Percentiles rank a stretch among this genome's conserved stretches.
These are phyloP conservation scores for Leptoteleia sp. DNA, from an alignment of 1,140 invertebrate species.

Conservation along the genomic window DNA sequence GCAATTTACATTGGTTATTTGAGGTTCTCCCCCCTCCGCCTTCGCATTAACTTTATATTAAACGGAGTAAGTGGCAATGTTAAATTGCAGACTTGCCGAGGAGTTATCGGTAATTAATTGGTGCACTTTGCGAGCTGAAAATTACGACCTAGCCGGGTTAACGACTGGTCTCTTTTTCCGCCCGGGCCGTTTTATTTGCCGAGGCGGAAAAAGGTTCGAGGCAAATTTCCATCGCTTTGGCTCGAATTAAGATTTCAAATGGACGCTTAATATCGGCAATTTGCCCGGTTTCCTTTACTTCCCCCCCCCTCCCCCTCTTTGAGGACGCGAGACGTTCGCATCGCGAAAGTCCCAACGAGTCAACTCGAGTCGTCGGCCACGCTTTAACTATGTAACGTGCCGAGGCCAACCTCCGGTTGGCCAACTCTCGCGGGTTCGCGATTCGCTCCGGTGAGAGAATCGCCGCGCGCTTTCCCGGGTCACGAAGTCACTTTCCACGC, in stretches of 20 bases:
- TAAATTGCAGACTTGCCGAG: slow-evolving; percentile 40
- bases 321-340: slow-evolving; percentile 64
- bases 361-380: slow-evolving; percentile 39
- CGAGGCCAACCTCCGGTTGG: slow-evolving; percentile 27
- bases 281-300: slow-evolving; percentile 28
- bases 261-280: slow-evolving; percentile 45
- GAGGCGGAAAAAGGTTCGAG: not conserved
- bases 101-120: slow-evolving; percentile 57
- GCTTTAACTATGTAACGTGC: slow-evolving; percentile 43
- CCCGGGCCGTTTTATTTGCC: slow-evolving; percentile 30
- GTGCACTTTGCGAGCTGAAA: slow-evolving; percentile 21
- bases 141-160: slow-evolving; percentile 21
- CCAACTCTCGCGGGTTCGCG: slow-evolving; percentile 49
- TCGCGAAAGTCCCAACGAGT: slow-evolving; percentile 55
- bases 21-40: slow-evolving; percentile 40
- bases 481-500: slow-evolving; percentile 51
- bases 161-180: slow-evolving; percentile 26
- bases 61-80: slow-evolving; percentile 42
- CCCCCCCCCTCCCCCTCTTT: too few relatives aligned
- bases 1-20: too few relatives aligned
- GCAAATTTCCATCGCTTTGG: slow-evolving; percentile 37
- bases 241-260: slow-evolving; percentile 53
- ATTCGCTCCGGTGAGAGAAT: slow-evolving; percentile 20
- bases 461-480: slow-evolving; percentile 30
- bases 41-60: slow-evolving; percentile 47